phyloP scores from a whole-genome alignment of 2,113 vertebrate genomes.

The Henicopernis longicauda region DNA sequence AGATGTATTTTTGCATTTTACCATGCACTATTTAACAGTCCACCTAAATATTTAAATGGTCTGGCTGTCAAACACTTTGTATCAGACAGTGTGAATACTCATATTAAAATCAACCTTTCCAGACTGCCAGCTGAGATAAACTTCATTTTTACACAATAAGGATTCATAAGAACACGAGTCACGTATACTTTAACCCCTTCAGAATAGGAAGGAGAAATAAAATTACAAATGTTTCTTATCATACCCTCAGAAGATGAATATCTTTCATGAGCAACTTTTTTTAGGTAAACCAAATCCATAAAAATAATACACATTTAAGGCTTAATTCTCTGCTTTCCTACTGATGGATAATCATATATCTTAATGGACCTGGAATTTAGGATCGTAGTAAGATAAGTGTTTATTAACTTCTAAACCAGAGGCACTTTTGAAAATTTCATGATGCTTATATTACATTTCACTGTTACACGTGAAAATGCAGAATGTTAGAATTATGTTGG shows the following conservation, averaged over 20 bases:
- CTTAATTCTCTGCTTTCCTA: neutral
- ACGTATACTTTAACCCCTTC: neutral
- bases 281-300: neutral
- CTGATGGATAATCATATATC: neutral
- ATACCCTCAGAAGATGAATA: neutral
- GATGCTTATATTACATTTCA: neutral
- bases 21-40: neutral
- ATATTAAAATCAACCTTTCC: neutral
- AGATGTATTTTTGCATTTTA: neutral
- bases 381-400: neutral
- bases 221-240: neutral
- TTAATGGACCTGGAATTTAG: neutral
- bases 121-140: neutral
- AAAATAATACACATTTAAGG: neutral
- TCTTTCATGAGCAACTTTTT: neutral
- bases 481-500: neutral
- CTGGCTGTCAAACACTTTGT: neutral
- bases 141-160: neutral
- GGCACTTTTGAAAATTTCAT: neutral
- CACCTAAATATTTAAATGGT: neutral
- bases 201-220: neutral
- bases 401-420: neutral
- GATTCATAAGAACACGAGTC: neutral
- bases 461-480: neutral
- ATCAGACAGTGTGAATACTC: neutral